Conservation (phyloP, 2,797 vertebrate genomes). For the Poeciliopsis gracilis region DNA sequence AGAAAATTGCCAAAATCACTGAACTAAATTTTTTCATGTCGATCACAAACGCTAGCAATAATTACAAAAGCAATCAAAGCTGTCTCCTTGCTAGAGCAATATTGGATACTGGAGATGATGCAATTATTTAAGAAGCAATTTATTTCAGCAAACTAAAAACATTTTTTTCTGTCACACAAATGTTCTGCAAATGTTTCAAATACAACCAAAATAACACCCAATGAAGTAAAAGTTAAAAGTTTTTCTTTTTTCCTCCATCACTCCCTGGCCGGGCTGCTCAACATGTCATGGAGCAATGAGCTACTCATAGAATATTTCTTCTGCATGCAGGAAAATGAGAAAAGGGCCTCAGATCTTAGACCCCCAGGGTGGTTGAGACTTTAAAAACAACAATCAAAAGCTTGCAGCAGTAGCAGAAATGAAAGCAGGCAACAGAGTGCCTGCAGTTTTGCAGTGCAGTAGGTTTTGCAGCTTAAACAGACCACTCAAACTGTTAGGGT, state of each 20-base stretch:
- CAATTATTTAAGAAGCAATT: neutral
- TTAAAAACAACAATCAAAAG: neutral
- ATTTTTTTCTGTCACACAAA: neutral
- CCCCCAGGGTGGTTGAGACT: neutral
- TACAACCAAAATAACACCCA: neutral
- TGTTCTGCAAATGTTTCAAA: no score
- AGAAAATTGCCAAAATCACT: constrained; percentile 1
- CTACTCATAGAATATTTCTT: neutral
- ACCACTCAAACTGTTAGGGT: neutral
- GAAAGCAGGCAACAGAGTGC: neutral
- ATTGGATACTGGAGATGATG: neutral
- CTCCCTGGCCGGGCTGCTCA: neutral
- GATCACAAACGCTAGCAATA: neutral
- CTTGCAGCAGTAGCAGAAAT: neutral
- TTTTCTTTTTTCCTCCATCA: neutral
- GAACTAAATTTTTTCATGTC: neutral
- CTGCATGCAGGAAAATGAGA: neutral
- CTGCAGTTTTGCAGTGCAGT: neutral
- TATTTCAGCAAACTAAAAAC: neutral
- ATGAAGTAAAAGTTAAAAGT: neutral
- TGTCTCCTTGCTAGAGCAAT: neutral
- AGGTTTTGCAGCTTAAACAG: neutral
- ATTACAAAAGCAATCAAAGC: constrained; percentile 5
- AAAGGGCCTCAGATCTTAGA: neutral
- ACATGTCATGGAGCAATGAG: neutral